These are phyloP conservation scores for Lasioglossum vierecki DNA, from an alignment of 2,888 invertebrate genomes.

Conservation along the genomic window DNA sequence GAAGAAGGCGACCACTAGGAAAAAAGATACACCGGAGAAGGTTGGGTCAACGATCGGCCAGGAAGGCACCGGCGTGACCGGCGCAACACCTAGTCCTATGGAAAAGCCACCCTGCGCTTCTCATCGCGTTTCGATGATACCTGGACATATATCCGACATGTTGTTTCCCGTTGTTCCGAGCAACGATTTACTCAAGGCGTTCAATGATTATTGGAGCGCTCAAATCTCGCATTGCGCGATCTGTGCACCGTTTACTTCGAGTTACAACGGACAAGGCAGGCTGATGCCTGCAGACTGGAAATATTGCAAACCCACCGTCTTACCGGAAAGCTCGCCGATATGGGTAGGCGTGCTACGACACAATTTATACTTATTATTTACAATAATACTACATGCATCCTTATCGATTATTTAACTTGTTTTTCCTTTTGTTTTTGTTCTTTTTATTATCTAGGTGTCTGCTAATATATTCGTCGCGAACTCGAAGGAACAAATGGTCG, in stretches of 20 bases:
- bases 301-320: conserved; percentile 77
- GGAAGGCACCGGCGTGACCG: conserved; percentile 15
- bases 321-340: conserved; percentile 82
- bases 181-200: conserved; percentile 83
- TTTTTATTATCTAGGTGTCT: conserved; percentile 73
- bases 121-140: conserved; percentile 67
- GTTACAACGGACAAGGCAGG: conserved; percentile 73
- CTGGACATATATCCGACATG: conserved; percentile 82
- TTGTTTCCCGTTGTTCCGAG: conserved; percentile 83
- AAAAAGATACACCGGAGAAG: conserved; percentile 46
- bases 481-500: conserved; percentile 79
- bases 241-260: conserved; percentile 85
- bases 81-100: background rate
- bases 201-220: conserved; percentile 85
- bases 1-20: conserved; percentile 61
- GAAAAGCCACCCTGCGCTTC: conserved; percentile 32
- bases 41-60: background rate
- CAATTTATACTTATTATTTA: background rate
- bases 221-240: conserved; percentile 86
- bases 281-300: conserved; percentile 82
- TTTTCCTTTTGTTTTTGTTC: too few relatives aligned
- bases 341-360: conserved; percentile 73
- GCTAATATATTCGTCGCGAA: conserved; percentile 81
- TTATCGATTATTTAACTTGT: too few relatives aligned
- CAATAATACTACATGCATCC: too few relatives aligned